Conservation (phyloP, 2,797 vertebrate species). For the Amblyopsis hoosieri region DNA sequence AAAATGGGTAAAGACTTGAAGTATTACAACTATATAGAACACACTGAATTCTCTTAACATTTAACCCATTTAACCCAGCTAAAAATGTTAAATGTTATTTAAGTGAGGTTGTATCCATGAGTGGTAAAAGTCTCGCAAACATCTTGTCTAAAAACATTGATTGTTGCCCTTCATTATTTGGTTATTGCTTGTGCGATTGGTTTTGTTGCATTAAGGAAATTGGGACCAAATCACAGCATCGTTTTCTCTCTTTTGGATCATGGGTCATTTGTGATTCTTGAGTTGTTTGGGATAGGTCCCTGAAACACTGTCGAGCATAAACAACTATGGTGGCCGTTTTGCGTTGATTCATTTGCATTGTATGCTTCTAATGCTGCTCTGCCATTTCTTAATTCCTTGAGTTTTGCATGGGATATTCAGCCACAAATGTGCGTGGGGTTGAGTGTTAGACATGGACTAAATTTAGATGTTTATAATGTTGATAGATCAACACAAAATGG, state of each 20-base stretch:
- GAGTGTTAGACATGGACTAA: background rate
- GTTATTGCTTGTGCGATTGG: background rate
- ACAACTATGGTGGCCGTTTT: background rate
- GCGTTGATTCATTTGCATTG: background rate
- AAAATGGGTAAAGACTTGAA: background rate
- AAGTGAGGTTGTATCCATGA: background rate
- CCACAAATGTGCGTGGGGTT: background rate
- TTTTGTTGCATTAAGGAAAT: background rate
- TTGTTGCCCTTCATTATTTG: background rate
- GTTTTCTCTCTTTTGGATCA: background rate
- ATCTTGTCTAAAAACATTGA: background rate
- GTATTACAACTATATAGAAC: background rate
- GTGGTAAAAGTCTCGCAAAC: background rate
- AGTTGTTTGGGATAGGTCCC: background rate
- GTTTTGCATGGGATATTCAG: background rate
- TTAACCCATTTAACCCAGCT: too few relatives aligned
- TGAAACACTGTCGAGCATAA: background rate
- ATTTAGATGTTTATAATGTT: constrained; percentile 3
- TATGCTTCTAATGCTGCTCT: background rate
- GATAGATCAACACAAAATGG: background rate
- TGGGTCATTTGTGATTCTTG: constrained; percentile 1
- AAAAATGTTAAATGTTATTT: too few relatives aligned
- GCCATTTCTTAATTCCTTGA: background rate
- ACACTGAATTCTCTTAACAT: background rate
- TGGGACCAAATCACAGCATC: constrained; percentile 6